These are phyloP conservation scores for Regulus satrapa DNA, from an alignment of 2,113 vertebrate species.

Conservation along the genomic window DNA sequence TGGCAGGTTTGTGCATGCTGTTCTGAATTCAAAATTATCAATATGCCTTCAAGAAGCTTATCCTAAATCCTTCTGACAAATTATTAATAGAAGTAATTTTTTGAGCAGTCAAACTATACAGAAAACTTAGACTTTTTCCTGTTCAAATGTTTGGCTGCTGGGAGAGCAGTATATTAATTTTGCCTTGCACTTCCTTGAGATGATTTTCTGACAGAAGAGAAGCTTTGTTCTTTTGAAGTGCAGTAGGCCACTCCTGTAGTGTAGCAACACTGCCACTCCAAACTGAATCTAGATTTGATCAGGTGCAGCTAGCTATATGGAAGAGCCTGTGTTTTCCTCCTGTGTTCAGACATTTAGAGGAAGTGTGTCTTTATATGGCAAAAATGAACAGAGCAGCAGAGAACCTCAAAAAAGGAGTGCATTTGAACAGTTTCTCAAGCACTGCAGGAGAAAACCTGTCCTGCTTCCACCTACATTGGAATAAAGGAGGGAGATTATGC, in stretches of 20 bases:
- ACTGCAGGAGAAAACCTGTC: not conserved
- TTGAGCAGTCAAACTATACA: not conserved
- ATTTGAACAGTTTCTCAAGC: not conserved
- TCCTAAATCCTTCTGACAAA: constrained; percentile 3
- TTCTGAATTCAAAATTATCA: constrained; percentile 3
- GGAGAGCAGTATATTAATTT: not conserved
- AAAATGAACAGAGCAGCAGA: not conserved
- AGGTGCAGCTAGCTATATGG: not conserved
- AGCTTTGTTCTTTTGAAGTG: not conserved
- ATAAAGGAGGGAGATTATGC: not conserved
- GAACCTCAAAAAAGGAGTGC: not conserved
- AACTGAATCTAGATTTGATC: not conserved
- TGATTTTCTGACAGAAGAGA: not conserved
- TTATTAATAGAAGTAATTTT: constrained; percentile 14
- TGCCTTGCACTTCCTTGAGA: not conserved
- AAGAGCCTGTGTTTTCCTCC: not conserved
- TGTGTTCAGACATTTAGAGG: not conserved
- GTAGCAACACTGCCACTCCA: fast-evolving
- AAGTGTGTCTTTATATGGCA: not conserved
- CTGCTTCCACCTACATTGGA: not conserved
- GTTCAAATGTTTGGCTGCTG: not conserved
- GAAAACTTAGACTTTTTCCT: not conserved
- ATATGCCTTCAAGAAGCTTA: constrained; percentile 19
- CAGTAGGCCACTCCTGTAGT: too few species aligned
- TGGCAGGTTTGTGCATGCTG: not conserved